Base-by-base conservation (phyloP, 2,888 invertebrate genomes). In the Ectemnius continuus region DNA sequence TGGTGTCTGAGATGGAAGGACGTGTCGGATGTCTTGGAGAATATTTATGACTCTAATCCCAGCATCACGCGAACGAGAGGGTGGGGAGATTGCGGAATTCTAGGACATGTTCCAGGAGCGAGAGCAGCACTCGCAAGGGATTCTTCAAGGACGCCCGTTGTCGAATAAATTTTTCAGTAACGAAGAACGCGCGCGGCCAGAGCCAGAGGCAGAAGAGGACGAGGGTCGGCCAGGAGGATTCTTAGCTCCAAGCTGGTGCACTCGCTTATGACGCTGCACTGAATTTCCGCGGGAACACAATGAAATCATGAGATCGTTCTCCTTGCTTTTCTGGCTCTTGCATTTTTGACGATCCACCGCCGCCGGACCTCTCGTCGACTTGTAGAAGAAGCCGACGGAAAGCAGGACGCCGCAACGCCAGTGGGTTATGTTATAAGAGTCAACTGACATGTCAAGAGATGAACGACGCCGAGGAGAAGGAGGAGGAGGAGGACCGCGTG, bases 41-140 rank as follows among this genome's bases (percentile, higher is more conserved):
- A 68, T 75, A 72, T 72, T 68, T 68, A 72, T 75, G 63, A 64
- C 65, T 52, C 46, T 62, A 62, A 68, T 72, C 52, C 46, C 68
- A 47, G 61, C 5, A 61, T n/a, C 18, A 5, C 58, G 23, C 58
- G 14, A 14, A 14, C 18, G 58, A 58, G 8, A 20, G 59, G 36
- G 59, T n/a, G 11, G 14, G 28, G 46, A 16, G 20, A 61, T 46
- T 14, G 45, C 13, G 8, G n/a, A 14, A 36, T 36, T 36, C 36
- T 36, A 36, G 36, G 36, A 36, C 36, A 36, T 36, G 36, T 6
- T 11, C 36, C 36, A 11, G 5, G 36, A 11, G 6, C 36, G 1
- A 8, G 36, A 11, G 36, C 8, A 23, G 23, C 3, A 23, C 23
- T 23, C 36, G 36, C 36, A 11, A 36, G 36, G 36, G 36, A 36